A percentile compares a stretch with the other conserved stretches of the same genome.
Evolutionary conservation across 2,113 vertebrate species (phyloP).

Genomic region (Chaetura pelagica): DNA sequence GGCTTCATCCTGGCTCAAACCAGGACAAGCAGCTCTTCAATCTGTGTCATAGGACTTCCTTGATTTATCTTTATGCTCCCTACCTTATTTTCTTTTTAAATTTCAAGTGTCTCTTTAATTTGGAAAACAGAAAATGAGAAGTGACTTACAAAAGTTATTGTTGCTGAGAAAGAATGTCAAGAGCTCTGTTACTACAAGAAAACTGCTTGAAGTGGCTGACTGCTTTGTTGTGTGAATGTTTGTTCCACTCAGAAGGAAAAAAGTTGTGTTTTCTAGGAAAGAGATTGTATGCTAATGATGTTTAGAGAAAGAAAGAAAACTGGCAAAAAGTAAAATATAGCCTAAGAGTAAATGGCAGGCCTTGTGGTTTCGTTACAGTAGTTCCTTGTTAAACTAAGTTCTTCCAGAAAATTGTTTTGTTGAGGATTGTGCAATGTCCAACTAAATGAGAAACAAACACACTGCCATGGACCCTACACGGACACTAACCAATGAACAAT

Average conservation of each 20-base stretch:
- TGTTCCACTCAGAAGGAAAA: not conserved
- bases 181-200: not conserved
- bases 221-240: not conserved
- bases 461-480: not conserved
- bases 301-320: constrained; percentile 60
- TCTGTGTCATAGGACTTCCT: not conserved
- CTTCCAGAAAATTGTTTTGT: constrained; percentile 55
- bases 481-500: not conserved
- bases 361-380: constrained; percentile 66
- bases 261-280: constrained; percentile 57
- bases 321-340: constrained; percentile 54
- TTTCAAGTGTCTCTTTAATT: not conserved
- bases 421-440: constrained; percentile 54
- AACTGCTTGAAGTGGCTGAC: not conserved
- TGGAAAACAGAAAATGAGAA: constrained; percentile 41
- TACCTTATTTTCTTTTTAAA: not conserved
- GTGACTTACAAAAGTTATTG: not conserved
- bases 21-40: not conserved
- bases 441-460: constrained; percentile 56
- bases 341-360: constrained; percentile 53
- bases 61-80: not conserved
- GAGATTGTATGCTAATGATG: constrained; percentile 18
- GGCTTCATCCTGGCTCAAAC: too few relatives aligned
- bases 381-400: constrained; percentile 56
- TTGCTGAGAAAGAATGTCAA: not conserved